Evolutionary conservation across 2,888 invertebrate genomes (phyloP).

Genomic region (Chloroclystis v-ata): DNA sequence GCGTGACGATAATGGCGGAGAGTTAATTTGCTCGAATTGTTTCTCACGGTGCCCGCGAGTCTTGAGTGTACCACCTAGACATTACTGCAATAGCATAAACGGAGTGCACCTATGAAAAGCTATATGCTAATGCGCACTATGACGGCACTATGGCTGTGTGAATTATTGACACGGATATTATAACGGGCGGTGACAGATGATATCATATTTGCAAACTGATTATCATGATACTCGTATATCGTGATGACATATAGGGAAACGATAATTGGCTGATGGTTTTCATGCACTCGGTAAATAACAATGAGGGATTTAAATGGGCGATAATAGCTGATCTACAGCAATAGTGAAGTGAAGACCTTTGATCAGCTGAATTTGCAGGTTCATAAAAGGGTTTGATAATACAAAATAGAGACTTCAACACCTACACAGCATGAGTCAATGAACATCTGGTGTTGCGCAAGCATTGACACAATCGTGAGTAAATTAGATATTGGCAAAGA

Average conservation of each 20-base stretch:
- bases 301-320: not conserved
- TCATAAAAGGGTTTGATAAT: slow-evolving; percentile 36
- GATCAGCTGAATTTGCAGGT: no score
- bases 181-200: slow-evolving; percentile 25
- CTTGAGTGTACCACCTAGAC: slow-evolving; percentile 42
- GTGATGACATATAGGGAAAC: slow-evolving; percentile 17
- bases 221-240: slow-evolving; percentile 19
- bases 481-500: slow-evolving; percentile 26
- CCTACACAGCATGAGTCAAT: slow-evolving; percentile 59
- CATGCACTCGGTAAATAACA: slow-evolving; percentile 9
- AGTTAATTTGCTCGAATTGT: slow-evolving; percentile 60
- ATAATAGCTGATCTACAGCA: no score
- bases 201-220: slow-evolving; percentile 33
- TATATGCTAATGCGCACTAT: slow-evolving; percentile 30
- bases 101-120: slow-evolving; percentile 30
- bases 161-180: slow-evolving; percentile 21
- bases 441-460: slow-evolving; percentile 62
- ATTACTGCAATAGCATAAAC: slow-evolving; percentile 35
- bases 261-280: slow-evolving; percentile 12
- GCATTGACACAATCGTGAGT: slow-evolving; percentile 29
- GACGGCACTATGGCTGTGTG: slow-evolving; percentile 20
- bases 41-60: slow-evolving; percentile 65
- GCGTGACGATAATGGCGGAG: slow-evolving; percentile 65
- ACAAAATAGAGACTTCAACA: slow-evolving; percentile 42
- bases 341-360: no score